A percentile compares a stretch with the other conserved stretches of the same genome.
phyloP scores from a whole-genome alignment of 2,797 vertebrate species.

The Coluber constrictor region DNA sequence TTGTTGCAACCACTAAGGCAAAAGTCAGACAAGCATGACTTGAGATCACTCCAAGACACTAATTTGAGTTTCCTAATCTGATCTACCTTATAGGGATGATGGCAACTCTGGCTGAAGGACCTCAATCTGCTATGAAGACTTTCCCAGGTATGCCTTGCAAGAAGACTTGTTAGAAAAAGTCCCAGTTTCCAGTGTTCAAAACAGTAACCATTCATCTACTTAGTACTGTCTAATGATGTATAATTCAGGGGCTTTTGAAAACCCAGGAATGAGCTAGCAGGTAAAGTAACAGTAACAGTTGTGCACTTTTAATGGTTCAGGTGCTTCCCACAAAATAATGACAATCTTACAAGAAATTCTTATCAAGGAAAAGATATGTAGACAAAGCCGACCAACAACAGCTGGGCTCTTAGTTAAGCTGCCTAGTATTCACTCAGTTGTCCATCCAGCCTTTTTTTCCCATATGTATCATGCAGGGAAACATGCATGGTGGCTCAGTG shows the following conservation, averaged over 20 bases:
- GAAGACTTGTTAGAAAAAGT: neutral
- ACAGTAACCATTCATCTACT: neutral
- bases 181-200: neutral
- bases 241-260: neutral
- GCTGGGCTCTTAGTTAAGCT: neutral
- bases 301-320: neutral
- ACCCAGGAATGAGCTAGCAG: neutral
- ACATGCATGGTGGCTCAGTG: no score
- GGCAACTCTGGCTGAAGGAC: neutral
- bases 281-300: neutral
- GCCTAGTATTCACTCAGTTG: neutral
- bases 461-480: neutral
- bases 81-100: neutral
- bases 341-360: neutral
- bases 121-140: neutral
- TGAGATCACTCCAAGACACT: neutral
- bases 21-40: neutral
- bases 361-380: neutral
- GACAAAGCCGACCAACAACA: neutral
- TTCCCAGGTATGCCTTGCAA: neutral
- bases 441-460: neutral
- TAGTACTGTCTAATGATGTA: neutral
- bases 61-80: neutral
- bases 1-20: neutral
- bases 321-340: neutral